Evolutionary conservation across 2,113 vertebrate genomes (phyloP), one percentile per base, ranked within the genome.

Genomic region (Ictalurus punctatus): DNA sequence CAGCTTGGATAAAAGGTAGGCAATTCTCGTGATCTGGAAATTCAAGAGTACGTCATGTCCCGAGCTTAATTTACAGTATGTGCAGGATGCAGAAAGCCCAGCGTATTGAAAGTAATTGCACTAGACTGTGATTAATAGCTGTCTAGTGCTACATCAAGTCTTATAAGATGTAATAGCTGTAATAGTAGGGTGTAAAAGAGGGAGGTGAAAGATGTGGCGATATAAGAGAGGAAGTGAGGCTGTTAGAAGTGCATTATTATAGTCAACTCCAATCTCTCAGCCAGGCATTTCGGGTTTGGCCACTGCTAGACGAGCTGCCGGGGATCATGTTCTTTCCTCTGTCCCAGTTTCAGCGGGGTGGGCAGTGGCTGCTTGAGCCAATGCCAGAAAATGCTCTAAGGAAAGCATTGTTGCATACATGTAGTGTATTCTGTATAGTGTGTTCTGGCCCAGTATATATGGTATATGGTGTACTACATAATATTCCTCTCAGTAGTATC

Each of bases 201-300:
- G 71, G 79, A 86, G 54, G 56, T 52, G 78, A 86, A 82, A 84
- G 71, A 79, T 52, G 63, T 27, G 78, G n/a, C 82, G 76, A 86
- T 84, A 48, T 34, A 13, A n/a, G 56, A 44, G 69, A 79, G 52
- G 73, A 85, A 54, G 63, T 21, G 6, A 54, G 86, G 48, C 40
- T 54, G 71, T 84, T 82, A 54, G 58, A 6, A 25, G 14, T 69
- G n/a, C 59, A 79, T 84, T 87, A 74, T 87, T 83, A 65, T 84
- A 87, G 89, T 87, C 34, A n/a, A 54, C 67, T n/a, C 44, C 82
- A 84, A 83, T 74, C 61, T 67, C 82, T n/a, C 52, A 83, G 65
- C 48, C 74, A 25, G 52, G 76, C 58, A 27, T 83, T 83, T 83
- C 63, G 71, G 44, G 73, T 44, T 71, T 61, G 83, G 59, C 34